Evolutionary conservation across 2,797 vertebrate species (phyloP).

Genomic region (Myotis findleyi): DNA sequence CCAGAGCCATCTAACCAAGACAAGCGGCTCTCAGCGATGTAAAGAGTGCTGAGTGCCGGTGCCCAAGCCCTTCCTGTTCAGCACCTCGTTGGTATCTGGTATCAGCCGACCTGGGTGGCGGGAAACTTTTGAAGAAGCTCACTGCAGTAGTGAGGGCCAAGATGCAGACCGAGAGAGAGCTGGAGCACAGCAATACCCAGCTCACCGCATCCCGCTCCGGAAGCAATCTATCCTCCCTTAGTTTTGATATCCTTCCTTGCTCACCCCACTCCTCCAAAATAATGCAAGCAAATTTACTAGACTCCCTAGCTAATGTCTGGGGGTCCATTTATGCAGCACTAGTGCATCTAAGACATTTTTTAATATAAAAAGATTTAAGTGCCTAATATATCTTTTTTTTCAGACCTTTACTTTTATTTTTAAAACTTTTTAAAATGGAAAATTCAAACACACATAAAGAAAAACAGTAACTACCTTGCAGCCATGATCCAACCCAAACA

Average conservation of each 20-base stretch:
- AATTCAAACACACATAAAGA: conserved; percentile 17
- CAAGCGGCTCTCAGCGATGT: conserved; percentile 93
- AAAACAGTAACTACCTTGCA: not conserved
- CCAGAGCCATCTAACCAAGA: conserved; percentile 95
- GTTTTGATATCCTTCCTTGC: not conserved
- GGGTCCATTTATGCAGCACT: not conserved
- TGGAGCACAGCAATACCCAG: accelerated
- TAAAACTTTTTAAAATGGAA: not conserved
- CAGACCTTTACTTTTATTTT: not conserved
- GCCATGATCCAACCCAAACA: not conserved
- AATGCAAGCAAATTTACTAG: not conserved
- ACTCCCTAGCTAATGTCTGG: not conserved
- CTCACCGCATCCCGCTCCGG: not conserved
- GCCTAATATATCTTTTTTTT: not conserved
- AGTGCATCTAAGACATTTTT: not conserved
- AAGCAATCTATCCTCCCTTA: conserved; percentile 20
- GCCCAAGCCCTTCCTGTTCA: conserved; percentile 93
- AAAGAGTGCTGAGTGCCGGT: conserved; percentile 93
- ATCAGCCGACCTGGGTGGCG: conserved; percentile 89
- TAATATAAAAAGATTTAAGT: conserved; percentile 1
- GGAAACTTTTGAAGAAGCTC: conserved; percentile 92
- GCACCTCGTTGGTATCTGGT: conserved; percentile 91
- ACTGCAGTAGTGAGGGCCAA: conserved; percentile 77
- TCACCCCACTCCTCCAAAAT: conserved; percentile 14
- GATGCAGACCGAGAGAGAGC: accelerated